Conservation (phyloP, 2,888 invertebrate genomes). For the Spodoptera picta region DNA sequence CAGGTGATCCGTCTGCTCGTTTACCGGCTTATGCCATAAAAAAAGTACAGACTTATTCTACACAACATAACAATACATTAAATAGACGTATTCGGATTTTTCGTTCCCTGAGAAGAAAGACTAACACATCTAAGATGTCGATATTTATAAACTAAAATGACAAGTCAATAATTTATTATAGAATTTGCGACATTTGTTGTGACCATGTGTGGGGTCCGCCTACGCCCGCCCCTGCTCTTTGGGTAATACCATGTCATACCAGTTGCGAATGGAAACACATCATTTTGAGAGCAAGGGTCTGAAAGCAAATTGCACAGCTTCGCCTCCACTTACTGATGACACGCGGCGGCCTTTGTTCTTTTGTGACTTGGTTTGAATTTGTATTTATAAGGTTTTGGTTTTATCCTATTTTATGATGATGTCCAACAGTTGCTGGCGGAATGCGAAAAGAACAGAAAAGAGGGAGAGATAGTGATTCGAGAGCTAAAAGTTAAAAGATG, state of each 20-base stretch:
- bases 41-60: too few species aligned
- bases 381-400: not conserved
- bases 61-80: too few species aligned
- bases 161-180: constrained; percentile 15
- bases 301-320: constrained; percentile 53
- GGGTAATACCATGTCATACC: constrained; percentile 52
- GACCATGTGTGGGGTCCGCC: constrained; percentile 75
- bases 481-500: too few species aligned
- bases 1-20: too few species aligned
- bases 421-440: too few species aligned
- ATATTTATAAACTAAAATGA: not conserved
- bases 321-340: constrained; percentile 51
- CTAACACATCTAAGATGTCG: too few species aligned
- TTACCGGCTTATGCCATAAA: too few species aligned
- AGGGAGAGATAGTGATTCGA: too few species aligned
- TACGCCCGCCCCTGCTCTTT: constrained; percentile 59
- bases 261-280: constrained; percentile 56
- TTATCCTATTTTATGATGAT: too few species aligned
- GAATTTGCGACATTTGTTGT: constrained; percentile 74
- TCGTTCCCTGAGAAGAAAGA: too few species aligned
- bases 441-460: too few species aligned
- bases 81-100: too few species aligned
- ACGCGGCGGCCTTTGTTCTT: constrained; percentile 56
- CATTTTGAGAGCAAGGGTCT: constrained; percentile 29
- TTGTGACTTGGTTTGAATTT: constrained; percentile 1